A percentile compares a stretch with the other conserved stretches of the same genome.
Conservation (phyloP, 1,140 invertebrate species). For the Carcinoscorpius rotundicauda region DNA sequence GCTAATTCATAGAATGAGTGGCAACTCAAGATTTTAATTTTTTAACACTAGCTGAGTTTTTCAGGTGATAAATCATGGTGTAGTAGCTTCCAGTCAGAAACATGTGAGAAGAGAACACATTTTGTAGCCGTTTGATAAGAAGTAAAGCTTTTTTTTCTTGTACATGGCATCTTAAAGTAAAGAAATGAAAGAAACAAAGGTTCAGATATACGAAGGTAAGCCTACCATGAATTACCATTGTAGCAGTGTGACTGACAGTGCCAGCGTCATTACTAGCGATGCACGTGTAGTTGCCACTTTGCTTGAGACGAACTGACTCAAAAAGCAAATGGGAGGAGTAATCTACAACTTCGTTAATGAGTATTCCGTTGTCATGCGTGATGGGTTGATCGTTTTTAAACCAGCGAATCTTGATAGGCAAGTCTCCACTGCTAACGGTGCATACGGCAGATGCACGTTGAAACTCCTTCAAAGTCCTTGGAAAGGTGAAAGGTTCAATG, state of each 20-base stretch:
- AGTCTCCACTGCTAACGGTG: constrained; percentile 65
- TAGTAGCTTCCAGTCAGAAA: too few relatives aligned
- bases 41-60: too few relatives aligned
- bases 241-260: constrained; percentile 43
- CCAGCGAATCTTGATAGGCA: constrained; percentile 61
- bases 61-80: too few relatives aligned
- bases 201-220: background rate
- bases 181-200: too few relatives aligned
- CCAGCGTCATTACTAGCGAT: constrained; percentile 52
- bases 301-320: constrained; percentile 30
- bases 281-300: constrained; percentile 62
- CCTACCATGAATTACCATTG: constrained; percentile 60
- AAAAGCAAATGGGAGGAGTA: constrained; percentile 25
- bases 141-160: too few relatives aligned
- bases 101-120: too few relatives aligned
- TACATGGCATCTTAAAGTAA: too few relatives aligned
- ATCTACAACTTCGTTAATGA: constrained; percentile 19
- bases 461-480: constrained; percentile 62
- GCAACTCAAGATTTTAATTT: too few relatives aligned
- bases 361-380: constrained; percentile 14
- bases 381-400: constrained; percentile 58
- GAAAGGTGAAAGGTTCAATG: constrained; percentile 35
- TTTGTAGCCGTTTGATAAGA: too few relatives aligned
- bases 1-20: too few relatives aligned
- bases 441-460: constrained; percentile 71